Conservation (phyloP, 2,113 vertebrate genomes). For the Petrocephalus microphthalmus region DNA sequence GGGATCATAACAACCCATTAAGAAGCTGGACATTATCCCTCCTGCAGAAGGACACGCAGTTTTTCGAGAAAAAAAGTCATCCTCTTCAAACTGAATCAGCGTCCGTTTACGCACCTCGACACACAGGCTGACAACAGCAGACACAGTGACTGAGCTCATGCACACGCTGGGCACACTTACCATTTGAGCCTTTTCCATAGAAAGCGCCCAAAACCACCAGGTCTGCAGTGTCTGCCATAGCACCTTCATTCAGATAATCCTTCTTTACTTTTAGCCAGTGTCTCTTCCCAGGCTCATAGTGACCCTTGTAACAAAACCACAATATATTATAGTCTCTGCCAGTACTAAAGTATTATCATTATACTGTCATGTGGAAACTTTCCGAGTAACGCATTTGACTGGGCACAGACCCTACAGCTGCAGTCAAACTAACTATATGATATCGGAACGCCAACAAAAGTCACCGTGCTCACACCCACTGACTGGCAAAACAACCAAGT, state of each 20-base stretch:
- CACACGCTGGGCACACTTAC: conserved; percentile 44
- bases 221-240: conserved; percentile 95
- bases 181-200: conserved; percentile 94
- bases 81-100: not conserved
- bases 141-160: not conserved
- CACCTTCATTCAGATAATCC: conserved; percentile 92
- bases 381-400: not conserved
- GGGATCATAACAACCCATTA: conserved; percentile 95
- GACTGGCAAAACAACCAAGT: not conserved
- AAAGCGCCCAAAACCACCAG: conserved; percentile 94
- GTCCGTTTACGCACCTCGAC: not conserved
- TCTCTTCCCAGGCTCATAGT: conserved; percentile 89
- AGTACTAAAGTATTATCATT: too few relatives aligned
- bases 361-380: not conserved
- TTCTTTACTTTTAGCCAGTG: conserved; percentile 99
- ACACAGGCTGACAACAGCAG: not conserved
- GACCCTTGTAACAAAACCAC: conserved; percentile 56
- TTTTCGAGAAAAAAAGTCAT: not conserved
- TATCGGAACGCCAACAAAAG: not conserved
- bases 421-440: not conserved
- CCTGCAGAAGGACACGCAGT: conserved; percentile 54
- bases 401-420: not conserved
- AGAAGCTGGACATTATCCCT: conserved; percentile 97
- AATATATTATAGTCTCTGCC: not conserved
- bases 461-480: not conserved